These are phyloP conservation scores for Laticauda colubrina DNA, from an alignment of 2,113 vertebrate genomes.

Conservation along the genomic window DNA sequence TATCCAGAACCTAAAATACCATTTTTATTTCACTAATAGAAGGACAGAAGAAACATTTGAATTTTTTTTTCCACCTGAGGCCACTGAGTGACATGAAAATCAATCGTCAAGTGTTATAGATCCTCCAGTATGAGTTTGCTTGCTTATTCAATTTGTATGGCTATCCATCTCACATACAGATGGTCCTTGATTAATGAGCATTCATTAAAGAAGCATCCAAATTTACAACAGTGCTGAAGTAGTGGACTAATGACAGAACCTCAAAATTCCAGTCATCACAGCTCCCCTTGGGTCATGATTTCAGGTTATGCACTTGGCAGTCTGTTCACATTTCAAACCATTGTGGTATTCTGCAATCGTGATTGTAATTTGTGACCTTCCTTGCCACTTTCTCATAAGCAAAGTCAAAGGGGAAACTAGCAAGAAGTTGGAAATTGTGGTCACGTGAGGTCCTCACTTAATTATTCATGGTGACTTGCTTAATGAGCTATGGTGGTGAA, in stretches of 20 bases:
- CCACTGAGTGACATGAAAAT: too few species aligned
- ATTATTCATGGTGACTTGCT: not conserved
- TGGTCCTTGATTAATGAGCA: not conserved
- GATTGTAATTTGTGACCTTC: not conserved
- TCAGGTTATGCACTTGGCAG: not conserved
- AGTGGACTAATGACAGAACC: not conserved
- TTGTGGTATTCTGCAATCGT: not conserved
- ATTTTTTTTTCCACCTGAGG: not conserved
- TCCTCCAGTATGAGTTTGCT: not conserved
- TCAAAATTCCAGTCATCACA: not conserved
- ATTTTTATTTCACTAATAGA: not conserved
- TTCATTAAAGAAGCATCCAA: not conserved
- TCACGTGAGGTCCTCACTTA: not conserved
- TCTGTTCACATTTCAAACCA: not conserved
- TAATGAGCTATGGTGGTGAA: not conserved
- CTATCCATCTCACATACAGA: not conserved
- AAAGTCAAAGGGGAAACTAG: not conserved
- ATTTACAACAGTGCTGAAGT: not conserved
- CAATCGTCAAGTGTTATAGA: not conserved
- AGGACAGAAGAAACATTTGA: not conserved
- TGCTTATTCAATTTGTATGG: not conserved
- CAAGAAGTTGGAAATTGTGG: not conserved
- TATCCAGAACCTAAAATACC: not conserved
- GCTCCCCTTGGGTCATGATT: not conserved
- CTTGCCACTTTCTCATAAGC: not conserved